Percentiles rank a stretch among this genome's conserved stretches.
Evolutionary conservation across 1,140 invertebrate genomes (phyloP).

Genomic region (Tetramorium alpestre): DNA sequence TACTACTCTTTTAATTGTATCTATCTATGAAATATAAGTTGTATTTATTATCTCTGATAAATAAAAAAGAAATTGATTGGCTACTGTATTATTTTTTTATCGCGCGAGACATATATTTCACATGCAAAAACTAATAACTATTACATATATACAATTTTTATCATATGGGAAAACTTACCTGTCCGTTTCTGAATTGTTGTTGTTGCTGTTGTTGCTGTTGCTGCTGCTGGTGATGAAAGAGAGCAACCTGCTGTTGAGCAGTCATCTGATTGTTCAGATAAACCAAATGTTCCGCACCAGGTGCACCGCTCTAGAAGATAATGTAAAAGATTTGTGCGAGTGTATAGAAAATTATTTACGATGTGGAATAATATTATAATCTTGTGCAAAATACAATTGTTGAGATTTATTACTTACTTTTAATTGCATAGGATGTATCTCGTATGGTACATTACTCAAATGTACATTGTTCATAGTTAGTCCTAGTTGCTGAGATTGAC

Average conservation of each 20-base stretch:
- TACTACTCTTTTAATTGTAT: neutral
- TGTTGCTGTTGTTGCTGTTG: constrained; percentile 88
- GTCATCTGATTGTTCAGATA: constrained; percentile 89
- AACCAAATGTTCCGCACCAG: constrained; percentile 88
- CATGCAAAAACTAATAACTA: neutral
- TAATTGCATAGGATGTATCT: constrained; percentile 87
- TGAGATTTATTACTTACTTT: constrained; percentile 84
- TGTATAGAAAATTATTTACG: neutral
- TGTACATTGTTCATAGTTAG: constrained; percentile 87
- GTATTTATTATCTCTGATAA: neutral
- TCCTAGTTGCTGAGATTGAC: constrained; percentile 84
- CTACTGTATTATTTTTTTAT: neutral
- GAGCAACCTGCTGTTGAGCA: constrained; percentile 87
- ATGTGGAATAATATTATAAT: neutral
- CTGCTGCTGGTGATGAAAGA: constrained; percentile 88
- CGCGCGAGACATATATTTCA: neutral
- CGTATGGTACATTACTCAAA: constrained; percentile 82
- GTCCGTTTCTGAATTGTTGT: constrained; percentile 86
- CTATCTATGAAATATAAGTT: neutral
- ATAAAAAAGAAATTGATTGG: neutral
- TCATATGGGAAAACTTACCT: constrained; percentile 75
- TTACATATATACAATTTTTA: neutral
- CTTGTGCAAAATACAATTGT: neutral
- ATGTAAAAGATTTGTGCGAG: constrained; percentile 46
- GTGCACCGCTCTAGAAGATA: constrained; percentile 87